Evolutionary conservation across 2,797 vertebrate species (phyloP).

Genomic region (Lerista edwardsae): DNA sequence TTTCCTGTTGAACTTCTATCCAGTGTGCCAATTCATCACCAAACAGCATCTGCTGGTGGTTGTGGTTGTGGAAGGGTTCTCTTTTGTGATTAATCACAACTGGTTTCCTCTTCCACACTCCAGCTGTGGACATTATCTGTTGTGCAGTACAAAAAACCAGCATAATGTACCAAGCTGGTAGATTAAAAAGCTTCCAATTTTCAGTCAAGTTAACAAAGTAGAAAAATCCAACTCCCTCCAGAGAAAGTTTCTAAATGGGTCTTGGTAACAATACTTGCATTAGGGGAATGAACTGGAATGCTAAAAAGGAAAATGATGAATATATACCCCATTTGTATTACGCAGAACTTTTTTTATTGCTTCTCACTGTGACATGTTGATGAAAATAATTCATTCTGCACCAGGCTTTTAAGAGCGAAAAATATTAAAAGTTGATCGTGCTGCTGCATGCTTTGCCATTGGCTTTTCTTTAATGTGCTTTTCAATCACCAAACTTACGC

Average conservation of each 20-base stretch:
- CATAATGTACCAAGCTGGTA: constrained; percentile 52
- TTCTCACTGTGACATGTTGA: constrained; percentile 35
- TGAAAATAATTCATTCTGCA: constrained; percentile 48
- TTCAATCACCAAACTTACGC: neutral
- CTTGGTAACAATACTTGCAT: constrained; percentile 42
- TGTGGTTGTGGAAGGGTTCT: constrained; percentile 33
- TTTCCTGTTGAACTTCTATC: constrained; percentile 39
- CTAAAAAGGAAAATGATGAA: constrained; percentile 50
- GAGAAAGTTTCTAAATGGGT: constrained; percentile 52
- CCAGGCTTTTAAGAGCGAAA: constrained; percentile 22
- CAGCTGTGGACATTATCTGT: neutral
- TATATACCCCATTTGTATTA: neutral
- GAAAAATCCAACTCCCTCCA: constrained; percentile 52
- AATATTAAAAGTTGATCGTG: constrained; percentile 8
- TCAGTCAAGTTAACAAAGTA: constrained; percentile 64
- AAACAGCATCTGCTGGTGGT: constrained; percentile 46
- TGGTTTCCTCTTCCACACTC: constrained; percentile 44
- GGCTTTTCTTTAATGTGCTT: neutral
- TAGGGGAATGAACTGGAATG: constrained; percentile 45
- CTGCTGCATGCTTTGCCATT: neutral
- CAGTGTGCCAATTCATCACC: constrained; percentile 49
- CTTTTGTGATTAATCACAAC: constrained; percentile 62
- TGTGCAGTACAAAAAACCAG: constrained; percentile 33
- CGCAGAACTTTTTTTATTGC: constrained; percentile 27
- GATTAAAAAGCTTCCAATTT: constrained; percentile 59